Evolutionary conservation across 2,888 invertebrate genomes (phyloP).

Genomic region (Mamestra brassicae): DNA sequence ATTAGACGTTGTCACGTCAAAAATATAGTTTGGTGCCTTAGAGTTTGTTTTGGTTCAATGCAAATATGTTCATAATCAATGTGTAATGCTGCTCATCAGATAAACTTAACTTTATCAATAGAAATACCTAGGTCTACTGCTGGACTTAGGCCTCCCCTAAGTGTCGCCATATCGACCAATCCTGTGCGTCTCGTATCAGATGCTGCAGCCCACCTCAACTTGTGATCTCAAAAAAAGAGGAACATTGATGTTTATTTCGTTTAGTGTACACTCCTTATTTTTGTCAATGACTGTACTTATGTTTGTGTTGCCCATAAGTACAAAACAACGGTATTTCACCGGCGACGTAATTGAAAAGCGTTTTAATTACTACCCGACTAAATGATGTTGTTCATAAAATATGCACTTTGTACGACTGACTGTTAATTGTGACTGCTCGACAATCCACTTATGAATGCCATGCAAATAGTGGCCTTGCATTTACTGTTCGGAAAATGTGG

Average conservation of each 20-base stretch:
- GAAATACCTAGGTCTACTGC: not conserved
- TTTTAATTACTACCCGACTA: constrained; percentile 71
- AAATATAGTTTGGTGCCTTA: no score
- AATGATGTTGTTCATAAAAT: constrained; percentile 70
- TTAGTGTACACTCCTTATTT: not conserved
- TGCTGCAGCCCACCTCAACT: not conserved
- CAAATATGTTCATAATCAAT: no score
- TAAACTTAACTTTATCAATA: no score
- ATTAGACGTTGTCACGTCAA: no score
- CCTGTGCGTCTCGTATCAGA: not conserved
- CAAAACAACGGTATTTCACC: constrained; percentile 62
- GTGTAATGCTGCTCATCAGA: no score
- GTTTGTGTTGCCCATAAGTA: constrained; percentile 34
- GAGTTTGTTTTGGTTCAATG: no score
- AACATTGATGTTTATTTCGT: not conserved
- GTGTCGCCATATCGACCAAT: not conserved
- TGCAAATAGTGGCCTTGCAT: constrained; percentile 38
- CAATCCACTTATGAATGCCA: constrained; percentile 54
- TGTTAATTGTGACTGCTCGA: constrained; percentile 58
- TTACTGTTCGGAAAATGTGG: constrained; percentile 31
- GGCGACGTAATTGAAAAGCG: constrained; percentile 70
- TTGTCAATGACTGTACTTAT: not conserved
- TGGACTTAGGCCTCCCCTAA: not conserved
- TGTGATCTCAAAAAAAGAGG: not conserved
- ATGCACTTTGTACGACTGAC: constrained; percentile 61